These are phyloP conservation scores for Acanthosepion lycidas DNA, from an alignment of 2,888 invertebrate species.

Conservation along the genomic window DNA sequence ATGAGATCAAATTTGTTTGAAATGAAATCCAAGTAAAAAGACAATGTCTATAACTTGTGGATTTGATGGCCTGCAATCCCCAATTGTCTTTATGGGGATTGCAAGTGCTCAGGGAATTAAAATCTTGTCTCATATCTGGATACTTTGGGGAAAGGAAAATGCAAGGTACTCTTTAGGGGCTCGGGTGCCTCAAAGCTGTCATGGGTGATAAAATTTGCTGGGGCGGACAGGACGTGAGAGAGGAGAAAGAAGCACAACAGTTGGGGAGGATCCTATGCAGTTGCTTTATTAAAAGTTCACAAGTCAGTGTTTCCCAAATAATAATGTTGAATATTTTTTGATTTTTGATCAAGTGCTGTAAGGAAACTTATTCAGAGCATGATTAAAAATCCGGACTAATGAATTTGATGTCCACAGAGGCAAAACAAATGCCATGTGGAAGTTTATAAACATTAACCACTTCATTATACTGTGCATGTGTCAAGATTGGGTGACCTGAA, in stretches of 20 bases:
- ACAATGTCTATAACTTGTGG: too few relatives aligned
- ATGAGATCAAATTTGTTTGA: too few relatives aligned
- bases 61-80: too few relatives aligned
- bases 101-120: neutral
- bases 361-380: neutral
- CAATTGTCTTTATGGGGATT: neutral
- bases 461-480: too few relatives aligned
- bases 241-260: neutral
- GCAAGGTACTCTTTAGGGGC: neutral
- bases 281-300: neutral
- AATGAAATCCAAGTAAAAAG: too few relatives aligned
- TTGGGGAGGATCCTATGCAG: neutral
- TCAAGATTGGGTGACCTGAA: too few relatives aligned
- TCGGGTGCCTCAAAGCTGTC: conserved; percentile 1
- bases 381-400: too few relatives aligned
- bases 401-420: too few relatives aligned
- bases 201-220: conserved; percentile 12
- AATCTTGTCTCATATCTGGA: neutral
- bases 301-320: neutral
- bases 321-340: neutral
- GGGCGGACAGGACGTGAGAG: conserved; percentile 33
- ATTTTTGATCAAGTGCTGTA: neutral
- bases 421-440: too few relatives aligned
- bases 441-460: too few relatives aligned
- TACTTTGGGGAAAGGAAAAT: neutral